Percentiles rank a stretch among this genome's conserved stretches.
Evolutionary conservation across 2,888 invertebrate genomes (phyloP).

Genomic region (Mesorhabditis sp.): DNA sequence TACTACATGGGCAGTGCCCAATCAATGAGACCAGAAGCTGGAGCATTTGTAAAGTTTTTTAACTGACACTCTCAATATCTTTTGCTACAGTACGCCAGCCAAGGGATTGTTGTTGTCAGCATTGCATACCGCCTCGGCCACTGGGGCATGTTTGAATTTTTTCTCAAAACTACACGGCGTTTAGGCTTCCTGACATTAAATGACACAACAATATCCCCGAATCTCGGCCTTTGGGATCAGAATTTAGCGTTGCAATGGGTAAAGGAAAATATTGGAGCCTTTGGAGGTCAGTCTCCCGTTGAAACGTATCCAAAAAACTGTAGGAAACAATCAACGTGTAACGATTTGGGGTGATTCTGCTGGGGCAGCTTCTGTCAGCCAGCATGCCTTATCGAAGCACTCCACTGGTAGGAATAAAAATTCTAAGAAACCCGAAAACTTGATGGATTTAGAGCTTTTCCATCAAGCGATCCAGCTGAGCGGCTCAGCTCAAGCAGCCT

Average conservation of each 20-base stretch:
- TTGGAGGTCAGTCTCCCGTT: background rate
- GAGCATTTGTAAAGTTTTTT: background rate
- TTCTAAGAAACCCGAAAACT: background rate
- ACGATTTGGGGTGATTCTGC: background rate
- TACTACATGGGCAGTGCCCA: background rate
- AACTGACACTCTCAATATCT: background rate
- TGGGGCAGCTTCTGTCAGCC: background rate
- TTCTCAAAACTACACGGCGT: background rate
- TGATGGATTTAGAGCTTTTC: background rate
- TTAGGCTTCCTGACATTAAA: conserved; percentile 3
- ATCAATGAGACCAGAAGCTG: background rate
- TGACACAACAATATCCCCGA: background rate
- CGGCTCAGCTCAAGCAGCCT: background rate
- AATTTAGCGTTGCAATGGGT: conserved; percentile 2
- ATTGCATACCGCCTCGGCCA: background rate
- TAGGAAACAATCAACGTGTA: background rate
- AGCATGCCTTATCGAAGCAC: background rate
- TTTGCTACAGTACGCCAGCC: conserved; percentile 3
- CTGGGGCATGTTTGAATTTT: background rate
- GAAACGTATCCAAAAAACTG: background rate
- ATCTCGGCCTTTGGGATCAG: background rate
- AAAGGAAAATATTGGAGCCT: background rate
- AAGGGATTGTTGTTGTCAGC: background rate
- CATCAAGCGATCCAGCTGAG: conserved; percentile 4
- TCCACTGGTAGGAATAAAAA: background rate